These are phyloP conservation scores for Gyps fulvus DNA, from an alignment of 2,113 vertebrate species.

Conservation along the genomic window DNA sequence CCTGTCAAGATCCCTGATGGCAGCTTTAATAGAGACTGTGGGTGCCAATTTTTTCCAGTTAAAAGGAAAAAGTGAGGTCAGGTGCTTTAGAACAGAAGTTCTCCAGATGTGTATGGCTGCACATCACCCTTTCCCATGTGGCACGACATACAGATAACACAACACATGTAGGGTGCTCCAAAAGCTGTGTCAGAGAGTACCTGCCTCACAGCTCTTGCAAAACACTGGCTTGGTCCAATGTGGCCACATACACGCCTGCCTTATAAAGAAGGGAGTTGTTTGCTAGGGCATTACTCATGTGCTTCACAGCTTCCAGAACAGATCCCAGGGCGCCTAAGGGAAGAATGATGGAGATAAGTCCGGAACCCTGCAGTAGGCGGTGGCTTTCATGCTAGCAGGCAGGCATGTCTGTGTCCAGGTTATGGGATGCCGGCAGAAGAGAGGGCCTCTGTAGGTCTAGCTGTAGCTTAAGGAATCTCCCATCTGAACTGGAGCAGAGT, in stretches of 20 bases:
- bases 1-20: background rate
- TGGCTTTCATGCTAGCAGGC: background rate
- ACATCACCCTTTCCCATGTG: background rate
- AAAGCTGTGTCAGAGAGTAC: background rate
- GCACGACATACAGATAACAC: background rate
- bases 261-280: constrained; percentile 37
- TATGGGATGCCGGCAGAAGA: background rate
- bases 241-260: background rate
- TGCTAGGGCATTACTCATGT: constrained; percentile 24
- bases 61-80: background rate
- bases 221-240: background rate
- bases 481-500: background rate
- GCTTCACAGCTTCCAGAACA: constrained; percentile 5
- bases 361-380: background rate
- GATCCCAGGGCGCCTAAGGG: background rate
- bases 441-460: background rate
- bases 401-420: background rate
- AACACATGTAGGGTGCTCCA: accelerated
- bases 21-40: background rate
- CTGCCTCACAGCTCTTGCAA: constrained; percentile 31
- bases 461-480: background rate
- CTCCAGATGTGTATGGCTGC: background rate
- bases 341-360: background rate
- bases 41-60: background rate
- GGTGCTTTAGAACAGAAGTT: background rate